Conservation (phyloP, 2,797 vertebrate species). For the Ptychobarbus kaznakovi region DNA sequence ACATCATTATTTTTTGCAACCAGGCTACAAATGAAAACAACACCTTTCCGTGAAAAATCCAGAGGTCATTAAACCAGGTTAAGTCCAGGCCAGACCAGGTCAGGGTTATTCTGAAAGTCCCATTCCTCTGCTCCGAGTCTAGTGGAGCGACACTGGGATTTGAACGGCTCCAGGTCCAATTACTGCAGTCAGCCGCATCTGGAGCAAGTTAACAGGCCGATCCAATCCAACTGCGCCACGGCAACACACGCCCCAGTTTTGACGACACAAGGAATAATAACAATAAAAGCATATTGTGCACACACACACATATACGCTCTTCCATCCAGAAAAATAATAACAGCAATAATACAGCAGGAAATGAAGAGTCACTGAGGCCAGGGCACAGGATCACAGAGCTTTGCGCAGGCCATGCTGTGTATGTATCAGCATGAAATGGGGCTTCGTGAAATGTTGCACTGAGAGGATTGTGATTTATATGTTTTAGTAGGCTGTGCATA, state of each 20-base stretch:
- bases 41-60: slow-evolving; percentile 45
- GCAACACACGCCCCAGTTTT: slow-evolving; percentile 72
- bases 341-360: slow-evolving; percentile 80
- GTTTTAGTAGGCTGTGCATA: slow-evolving; percentile 36
- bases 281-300: slow-evolving; percentile 69
- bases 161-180: slow-evolving; percentile 91
- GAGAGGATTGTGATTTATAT: slow-evolving; percentile 45
- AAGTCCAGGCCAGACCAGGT: slow-evolving; percentile 62
- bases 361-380: slow-evolving; percentile 74
- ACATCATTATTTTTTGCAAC: slow-evolving; percentile 43
- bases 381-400: slow-evolving; percentile 62
- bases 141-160: slow-evolving; percentile 88
- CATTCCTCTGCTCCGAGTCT: slow-evolving; percentile 64
- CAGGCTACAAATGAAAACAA: slow-evolving; percentile 32
- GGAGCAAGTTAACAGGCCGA: slow-evolving; percentile 84
- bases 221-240: slow-evolving; percentile 67
- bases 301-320: slow-evolving; percentile 65
- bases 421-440: slow-evolving; percentile 49
- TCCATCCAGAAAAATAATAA: slow-evolving; percentile 76
- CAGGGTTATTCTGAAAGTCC: slow-evolving; percentile 41
- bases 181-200: slow-evolving; percentile 91
- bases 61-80: slow-evolving; percentile 54
- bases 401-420: slow-evolving; percentile 48
- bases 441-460: slow-evolving; percentile 26
- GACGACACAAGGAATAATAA: slow-evolving; percentile 77